phyloP scores from a whole-genome alignment of 2,797 vertebrate genomes.

The Microctenopoma steveboyesi region DNA sequence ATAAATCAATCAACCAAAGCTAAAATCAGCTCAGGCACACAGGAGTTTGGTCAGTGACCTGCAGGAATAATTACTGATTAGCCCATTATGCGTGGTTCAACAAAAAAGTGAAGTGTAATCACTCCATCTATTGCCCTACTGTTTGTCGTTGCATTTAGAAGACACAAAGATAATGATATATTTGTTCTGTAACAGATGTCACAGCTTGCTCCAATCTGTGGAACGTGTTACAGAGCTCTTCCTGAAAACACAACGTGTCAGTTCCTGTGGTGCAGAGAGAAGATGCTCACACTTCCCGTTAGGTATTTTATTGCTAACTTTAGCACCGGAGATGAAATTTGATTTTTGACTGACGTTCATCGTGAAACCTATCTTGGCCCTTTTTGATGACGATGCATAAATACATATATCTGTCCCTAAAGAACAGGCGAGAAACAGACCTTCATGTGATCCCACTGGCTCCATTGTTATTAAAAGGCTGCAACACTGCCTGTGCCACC shows the following conservation, averaged over 20 bases:
- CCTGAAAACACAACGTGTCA: background rate
- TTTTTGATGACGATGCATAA: no score
- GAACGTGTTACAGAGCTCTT: background rate
- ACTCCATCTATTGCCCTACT: conserved; percentile 16
- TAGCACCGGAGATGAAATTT: conserved; percentile 19
- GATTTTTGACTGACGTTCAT: background rate
- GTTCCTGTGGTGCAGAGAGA: background rate
- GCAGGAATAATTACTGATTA: conserved; percentile 29
- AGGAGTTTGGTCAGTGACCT: conserved; percentile 32
- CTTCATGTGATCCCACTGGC: background rate
- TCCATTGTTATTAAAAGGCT: background rate
- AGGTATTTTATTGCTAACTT: conserved; percentile 18
- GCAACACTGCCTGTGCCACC: background rate
- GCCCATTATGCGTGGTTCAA: conserved; percentile 12
- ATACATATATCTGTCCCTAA: background rate
- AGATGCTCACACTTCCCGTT: conserved; percentile 3
- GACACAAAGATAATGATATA: conserved; percentile 32
- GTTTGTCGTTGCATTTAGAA: conserved; percentile 11
- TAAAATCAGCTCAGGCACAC: background rate
- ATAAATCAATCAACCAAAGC: background rate
- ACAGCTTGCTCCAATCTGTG: conserved; percentile 12
- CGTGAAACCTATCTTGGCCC: no score
- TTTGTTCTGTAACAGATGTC: conserved; percentile 37
- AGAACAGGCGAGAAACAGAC: conserved; percentile 4
- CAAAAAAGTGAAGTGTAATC: conserved; percentile 47